Base-by-base conservation (phyloP, 2,888 invertebrate genomes). In the Brachyptera putata region DNA sequence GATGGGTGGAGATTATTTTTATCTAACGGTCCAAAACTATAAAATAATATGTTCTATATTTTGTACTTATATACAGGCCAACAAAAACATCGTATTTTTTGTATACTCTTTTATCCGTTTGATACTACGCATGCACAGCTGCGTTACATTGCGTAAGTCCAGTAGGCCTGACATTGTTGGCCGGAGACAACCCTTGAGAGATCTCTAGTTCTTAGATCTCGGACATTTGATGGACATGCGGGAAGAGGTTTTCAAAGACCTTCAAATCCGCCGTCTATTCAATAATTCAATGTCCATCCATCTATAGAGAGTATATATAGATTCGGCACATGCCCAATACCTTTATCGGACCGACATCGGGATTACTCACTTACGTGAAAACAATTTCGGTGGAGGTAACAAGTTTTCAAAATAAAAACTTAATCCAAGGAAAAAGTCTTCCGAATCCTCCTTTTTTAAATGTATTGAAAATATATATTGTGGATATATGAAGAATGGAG, bases 201-300 rank as follows among this genome's bases (percentile, higher is more conserved):
- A 30, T 7, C 30, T 11, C 30, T n/a, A n/a, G n/a, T n/a, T 30
- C 30, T 11, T 26, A 50, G 50, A 50, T 48, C 18, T 30, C 21
- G 34, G 53, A 53, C 53, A 14, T 26, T 53, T 53, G 53, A 53
- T 37, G 36, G 53, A 53, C 53, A 53, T 53, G 53, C 53, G 53
- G 13, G 16, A n/a, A 53, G 53, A 3, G 16, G 50, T 5, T n/a
- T n/a, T 50, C 30, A 24, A 18, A 41, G 16, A 11, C 18, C 41
- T 14, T 21, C 18, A 18, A 41, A 41, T 41, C 41, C 16, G 41
- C 41, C 11, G 22, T 4, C 48, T 30, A 50, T 53, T 53, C 34
- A 21, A 3, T 43, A 18, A 11, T 2, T 14, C 48, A 24, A 14
- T 24, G 49, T 16, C 53, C 53, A 18, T 22, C 49, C n/a, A 13